A percentile compares a stretch with the other conserved stretches of the same genome.
Conservation (phyloP, 2,888 invertebrate species). For the Dichetophora obliterata region DNA sequence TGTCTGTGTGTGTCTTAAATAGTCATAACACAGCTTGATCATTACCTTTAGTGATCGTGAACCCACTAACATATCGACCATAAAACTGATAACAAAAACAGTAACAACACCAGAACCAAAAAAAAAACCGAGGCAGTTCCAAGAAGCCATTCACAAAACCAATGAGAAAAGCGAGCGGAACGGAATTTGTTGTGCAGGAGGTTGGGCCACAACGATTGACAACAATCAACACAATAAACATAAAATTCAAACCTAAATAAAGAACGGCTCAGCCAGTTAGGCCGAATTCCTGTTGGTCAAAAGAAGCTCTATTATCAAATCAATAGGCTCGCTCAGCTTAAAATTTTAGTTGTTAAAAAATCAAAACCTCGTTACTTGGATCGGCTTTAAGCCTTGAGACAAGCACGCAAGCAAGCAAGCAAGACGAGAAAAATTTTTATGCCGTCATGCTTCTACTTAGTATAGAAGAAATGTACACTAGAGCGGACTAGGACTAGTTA, state of each 20-base stretch:
- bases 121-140: constrained; percentile 36
- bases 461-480: no score
- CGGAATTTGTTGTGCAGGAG: constrained; percentile 22
- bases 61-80: neutral
- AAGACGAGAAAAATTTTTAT: no score
- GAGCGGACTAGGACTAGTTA: no score
- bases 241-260: constrained; percentile 23
- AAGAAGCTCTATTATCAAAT: no score
- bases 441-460: no score
- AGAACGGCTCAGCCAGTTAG: no score
- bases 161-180: neutral
- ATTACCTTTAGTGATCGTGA: neutral
- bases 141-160: constrained; percentile 40
- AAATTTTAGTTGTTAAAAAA: no score
- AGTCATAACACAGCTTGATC: neutral
- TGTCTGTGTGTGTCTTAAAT: neutral
- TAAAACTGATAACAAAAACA: constrained; percentile 7
- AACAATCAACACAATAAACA: constrained; percentile 37
- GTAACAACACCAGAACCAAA: neutral
- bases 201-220: constrained; percentile 35
- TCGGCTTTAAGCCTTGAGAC: no score
- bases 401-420: no score
- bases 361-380: no score
- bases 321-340: no score
- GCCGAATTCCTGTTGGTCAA: no score